Conservation (phyloP, 2,888 invertebrate species). For the Nebria brevicollis region DNA sequence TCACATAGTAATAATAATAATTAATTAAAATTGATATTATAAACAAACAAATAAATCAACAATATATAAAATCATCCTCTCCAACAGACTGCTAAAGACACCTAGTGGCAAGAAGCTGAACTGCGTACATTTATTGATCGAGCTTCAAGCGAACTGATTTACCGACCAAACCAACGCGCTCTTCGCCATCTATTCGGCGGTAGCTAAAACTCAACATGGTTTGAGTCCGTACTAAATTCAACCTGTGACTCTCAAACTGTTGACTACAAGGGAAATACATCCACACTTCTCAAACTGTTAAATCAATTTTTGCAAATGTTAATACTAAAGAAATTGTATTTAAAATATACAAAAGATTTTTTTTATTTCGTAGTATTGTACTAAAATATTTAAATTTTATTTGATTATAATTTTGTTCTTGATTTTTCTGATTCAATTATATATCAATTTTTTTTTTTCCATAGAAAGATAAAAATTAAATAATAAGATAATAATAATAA, state of each 20-base stretch:
- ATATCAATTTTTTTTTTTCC: not conserved
- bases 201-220: not conserved
- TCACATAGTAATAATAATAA: too few species aligned
- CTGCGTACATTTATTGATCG: not conserved
- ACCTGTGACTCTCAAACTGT: not conserved
- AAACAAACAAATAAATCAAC: too few species aligned
- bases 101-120: constrained; percentile 17
- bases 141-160: not conserved
- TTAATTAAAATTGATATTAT: too few species aligned
- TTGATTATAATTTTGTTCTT: not conserved
- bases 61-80: too few species aligned
- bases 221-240: not conserved
- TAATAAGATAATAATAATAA: not conserved
- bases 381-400: not conserved
- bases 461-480: not conserved
- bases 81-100: not conserved
- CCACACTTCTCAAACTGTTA: not conserved
- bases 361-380: too few species aligned
- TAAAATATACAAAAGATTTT: not conserved
- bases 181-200: not conserved
- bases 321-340: not conserved
- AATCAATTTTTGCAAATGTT: not conserved
- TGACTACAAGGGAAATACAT: not conserved
- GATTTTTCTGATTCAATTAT: not conserved
- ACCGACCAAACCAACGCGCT: not conserved